Evolutionary conservation across 2,888 invertebrate genomes (phyloP).

Genomic region (Apomyelois bistriatella): DNA sequence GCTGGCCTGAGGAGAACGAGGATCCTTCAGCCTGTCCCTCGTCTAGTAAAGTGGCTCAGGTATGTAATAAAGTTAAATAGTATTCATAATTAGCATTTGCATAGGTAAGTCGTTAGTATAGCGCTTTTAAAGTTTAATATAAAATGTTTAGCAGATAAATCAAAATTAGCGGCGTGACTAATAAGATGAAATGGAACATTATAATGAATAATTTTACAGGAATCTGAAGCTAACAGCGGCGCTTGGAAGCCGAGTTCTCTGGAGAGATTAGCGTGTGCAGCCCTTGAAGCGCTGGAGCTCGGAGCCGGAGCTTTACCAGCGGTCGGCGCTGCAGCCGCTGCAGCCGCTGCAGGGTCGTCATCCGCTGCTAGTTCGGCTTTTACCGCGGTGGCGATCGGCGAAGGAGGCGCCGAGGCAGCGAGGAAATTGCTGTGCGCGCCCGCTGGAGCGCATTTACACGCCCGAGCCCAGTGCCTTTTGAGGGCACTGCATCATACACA

Average conservation of each 20-base stretch:
- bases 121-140: too few relatives aligned
- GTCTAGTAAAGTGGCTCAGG: slow-evolving; percentile 65
- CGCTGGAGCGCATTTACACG: slow-evolving; percentile 62
- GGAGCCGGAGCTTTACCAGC: slow-evolving; percentile 47
- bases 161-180: too few relatives aligned
- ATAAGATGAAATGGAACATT: too few relatives aligned
- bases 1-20: slow-evolving; percentile 97
- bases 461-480: slow-evolving; percentile 87
- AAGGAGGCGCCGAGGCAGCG: slow-evolving; percentile 57
- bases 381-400: slow-evolving; percentile 35
- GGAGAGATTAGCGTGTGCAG: slow-evolving; percentile 68
- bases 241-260: slow-evolving; percentile 63
- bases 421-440: slow-evolving; percentile 66
- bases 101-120: too few relatives aligned
- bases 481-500: slow-evolving; percentile 87
- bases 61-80: slow-evolving; percentile 32
- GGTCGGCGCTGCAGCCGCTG: slow-evolving; percentile 36
- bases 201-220: slow-evolving; percentile 32
- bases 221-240: slow-evolving; percentile 49
- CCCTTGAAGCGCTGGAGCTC: slow-evolving; percentile 65
- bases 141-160: too few relatives aligned
- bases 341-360: slow-evolving; percentile 19
- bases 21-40: slow-evolving; percentile 81
- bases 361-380: too few relatives aligned
- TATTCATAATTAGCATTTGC: too few relatives aligned